Evolutionary conservation across 2,113 vertebrate species (phyloP), one percentile per base, ranked within the genome.

Genomic region (Notothenia rossii): DNA sequence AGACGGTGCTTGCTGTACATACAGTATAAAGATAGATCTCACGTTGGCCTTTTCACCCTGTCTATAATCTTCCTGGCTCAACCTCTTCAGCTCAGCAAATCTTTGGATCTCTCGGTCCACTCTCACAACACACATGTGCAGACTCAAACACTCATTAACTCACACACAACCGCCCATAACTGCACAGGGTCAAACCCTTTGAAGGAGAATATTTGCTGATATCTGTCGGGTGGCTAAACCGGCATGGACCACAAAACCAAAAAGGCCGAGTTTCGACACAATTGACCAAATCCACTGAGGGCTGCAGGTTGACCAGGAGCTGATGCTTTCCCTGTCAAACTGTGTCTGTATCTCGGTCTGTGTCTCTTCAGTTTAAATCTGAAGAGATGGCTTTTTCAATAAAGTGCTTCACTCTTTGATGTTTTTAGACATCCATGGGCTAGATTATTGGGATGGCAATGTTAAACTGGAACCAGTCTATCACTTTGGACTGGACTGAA

Each of bases 241-340:
- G 14, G 79, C 76, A 80, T n/a, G n/a, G 63, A 72, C 15, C 40
- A 50, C 62, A 81, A 88, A 86, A 83, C 56, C 73, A 65, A 58
- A 49, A 36, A 86, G 67, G 75, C 64, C 79, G 68, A 69, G 15
- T 61, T 78, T 53, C 64, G 75, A 79, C 63, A 82, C 70, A 76
- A 72, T 18, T 85, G 61, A 83, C 66, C 53, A 64, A 79, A 77
- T 90, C 76, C 81, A 80, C 77, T 63, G 51, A 84, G 25, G 18
- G 67, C 72, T 67, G 55, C 3, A 78, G 56, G 59, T 86, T 13
- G 48, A 40, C 72, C 54, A 84, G 45, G 55, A 64, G 72, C 51
- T 11, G 15, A 43, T 46, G 40, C 61, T 20, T 15, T 17, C 49
- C 33, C 0, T 11, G 33, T 71, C 72, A 72, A 15, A 63, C n/a